Conservation (phyloP, 2,888 invertebrate genomes). For the Drosophila tanythrix region DNA sequence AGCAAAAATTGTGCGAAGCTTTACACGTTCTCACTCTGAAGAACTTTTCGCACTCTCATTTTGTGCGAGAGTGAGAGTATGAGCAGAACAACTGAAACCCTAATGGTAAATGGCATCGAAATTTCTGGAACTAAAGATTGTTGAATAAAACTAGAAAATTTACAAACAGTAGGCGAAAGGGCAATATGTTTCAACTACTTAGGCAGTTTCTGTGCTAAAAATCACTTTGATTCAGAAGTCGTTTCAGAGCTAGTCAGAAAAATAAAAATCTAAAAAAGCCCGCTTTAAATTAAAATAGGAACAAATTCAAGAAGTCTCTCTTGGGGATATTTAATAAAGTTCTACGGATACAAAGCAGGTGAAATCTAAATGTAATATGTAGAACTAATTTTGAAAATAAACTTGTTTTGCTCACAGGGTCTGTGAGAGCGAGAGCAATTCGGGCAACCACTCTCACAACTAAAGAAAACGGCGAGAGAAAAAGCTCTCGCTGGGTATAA, state of each 20-base stretch:
- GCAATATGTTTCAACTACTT: background rate
- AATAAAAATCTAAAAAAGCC: background rate
- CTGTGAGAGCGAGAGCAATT: constrained; percentile 19
- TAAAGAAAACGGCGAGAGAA: constrained; percentile 18
- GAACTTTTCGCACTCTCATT: constrained; percentile 26
- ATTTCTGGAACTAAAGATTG: constrained; percentile 22
- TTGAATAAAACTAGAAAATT: background rate
- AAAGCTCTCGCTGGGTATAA: constrained; percentile 51
- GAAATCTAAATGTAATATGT: background rate
- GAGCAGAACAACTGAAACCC: constrained; percentile 17
- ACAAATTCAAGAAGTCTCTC: background rate
- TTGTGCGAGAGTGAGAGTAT: constrained; percentile 1
- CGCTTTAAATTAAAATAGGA: background rate
- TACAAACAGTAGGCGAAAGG: background rate
- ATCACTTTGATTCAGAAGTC: background rate
- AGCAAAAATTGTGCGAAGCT: constrained; percentile 62
- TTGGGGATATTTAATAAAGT: background rate
- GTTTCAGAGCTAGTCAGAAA: constrained; percentile 5
- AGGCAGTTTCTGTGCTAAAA: background rate
- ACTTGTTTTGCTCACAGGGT: constrained; percentile 34
- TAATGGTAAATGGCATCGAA: constrained; percentile 45
- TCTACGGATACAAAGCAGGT: background rate
- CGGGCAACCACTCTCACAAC: constrained; percentile 5
- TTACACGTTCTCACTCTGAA: constrained; percentile 27
- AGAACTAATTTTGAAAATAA: background rate